phyloP scores from a whole-genome alignment of 2,113 vertebrate genomes.

The Balaenoptera acutorostrata region DNA sequence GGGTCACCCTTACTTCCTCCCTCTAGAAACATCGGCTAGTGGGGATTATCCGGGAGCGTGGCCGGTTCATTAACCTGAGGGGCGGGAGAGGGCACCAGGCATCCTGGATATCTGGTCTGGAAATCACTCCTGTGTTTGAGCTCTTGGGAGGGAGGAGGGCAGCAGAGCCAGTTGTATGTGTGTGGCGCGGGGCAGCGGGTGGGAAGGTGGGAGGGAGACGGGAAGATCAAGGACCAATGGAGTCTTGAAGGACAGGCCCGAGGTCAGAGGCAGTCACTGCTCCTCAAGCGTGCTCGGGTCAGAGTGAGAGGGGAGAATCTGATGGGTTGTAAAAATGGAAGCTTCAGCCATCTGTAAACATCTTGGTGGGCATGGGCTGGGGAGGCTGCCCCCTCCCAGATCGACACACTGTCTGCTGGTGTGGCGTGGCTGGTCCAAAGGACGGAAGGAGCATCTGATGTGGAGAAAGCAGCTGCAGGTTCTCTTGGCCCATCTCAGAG shows the following conservation, averaged over 20 bases:
- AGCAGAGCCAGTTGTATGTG: not conserved
- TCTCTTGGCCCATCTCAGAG: conserved; percentile 54
- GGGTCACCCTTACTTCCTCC: not conserved
- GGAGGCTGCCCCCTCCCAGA: not conserved
- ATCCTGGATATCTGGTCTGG: not conserved
- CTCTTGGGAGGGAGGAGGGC: not conserved
- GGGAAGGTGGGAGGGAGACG: no score
- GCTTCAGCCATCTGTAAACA: not conserved
- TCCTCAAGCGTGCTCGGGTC: not conserved
- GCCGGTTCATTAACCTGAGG: not conserved
- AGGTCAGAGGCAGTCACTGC: not conserved
- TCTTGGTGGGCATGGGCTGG: not conserved
- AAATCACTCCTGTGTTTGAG: not conserved
- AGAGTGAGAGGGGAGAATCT: not conserved
- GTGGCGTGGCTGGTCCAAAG: not conserved
- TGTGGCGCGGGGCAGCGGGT: no score
- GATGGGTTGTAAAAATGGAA: not conserved
- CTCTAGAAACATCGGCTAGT: not conserved
- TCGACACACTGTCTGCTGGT: not conserved
- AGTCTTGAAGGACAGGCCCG: not conserved
- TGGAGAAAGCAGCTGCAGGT: conserved; percentile 51
- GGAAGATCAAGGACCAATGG: not conserved
- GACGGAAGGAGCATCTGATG: not conserved
- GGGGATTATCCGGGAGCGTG: not conserved
- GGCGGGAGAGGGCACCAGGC: not conserved